These are phyloP conservation scores for Perccottus glenii DNA, from an alignment of 2,113 vertebrate species.

Conservation along the genomic window DNA sequence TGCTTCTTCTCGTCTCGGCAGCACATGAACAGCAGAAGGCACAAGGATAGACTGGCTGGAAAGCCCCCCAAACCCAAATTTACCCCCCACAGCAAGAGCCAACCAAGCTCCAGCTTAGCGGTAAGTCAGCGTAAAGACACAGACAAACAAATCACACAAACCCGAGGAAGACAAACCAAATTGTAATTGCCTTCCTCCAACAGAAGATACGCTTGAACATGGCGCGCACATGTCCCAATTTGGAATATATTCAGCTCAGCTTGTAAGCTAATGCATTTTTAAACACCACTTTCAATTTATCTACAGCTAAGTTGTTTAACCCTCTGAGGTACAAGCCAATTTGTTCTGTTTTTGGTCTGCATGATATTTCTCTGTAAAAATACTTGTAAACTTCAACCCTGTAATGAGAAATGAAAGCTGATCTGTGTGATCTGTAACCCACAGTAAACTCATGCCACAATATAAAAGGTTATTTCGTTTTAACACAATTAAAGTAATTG, in stretches of 20 bases:
- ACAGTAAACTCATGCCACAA: too few relatives aligned
- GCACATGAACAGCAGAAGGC: constrained; percentile 98
- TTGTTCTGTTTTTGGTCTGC: background rate
- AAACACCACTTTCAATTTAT: constrained; percentile 34
- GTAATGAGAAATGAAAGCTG: too few relatives aligned
- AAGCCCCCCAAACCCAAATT: constrained; percentile 93
- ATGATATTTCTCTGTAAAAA: background rate
- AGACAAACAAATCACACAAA: constrained; percentile 43
- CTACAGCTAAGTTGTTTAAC: constrained; percentile 43
- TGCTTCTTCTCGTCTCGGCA: constrained; percentile 64
- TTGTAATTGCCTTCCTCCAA: constrained; percentile 44
- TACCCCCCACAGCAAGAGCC: constrained; percentile 91
- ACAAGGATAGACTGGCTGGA: constrained; percentile 95
- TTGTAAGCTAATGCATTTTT: constrained; percentile 49
- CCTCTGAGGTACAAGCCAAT: background rate
- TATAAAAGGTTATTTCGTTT: too few relatives aligned
- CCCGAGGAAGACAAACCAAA: constrained; percentile 36
- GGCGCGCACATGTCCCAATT: constrained; percentile 21
- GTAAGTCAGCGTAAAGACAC: constrained; percentile 77
- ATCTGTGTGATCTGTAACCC: too few relatives aligned
- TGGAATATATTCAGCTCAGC: constrained; percentile 35
- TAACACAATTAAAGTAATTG: too few relatives aligned
- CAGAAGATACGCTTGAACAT: constrained; percentile 34
- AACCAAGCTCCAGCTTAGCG: constrained; percentile 87
- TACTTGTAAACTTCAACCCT: too few relatives aligned